phyloP scores from a whole-genome alignment of 2,888 invertebrate genomes.

The Adelphocoris suturalis region DNA sequence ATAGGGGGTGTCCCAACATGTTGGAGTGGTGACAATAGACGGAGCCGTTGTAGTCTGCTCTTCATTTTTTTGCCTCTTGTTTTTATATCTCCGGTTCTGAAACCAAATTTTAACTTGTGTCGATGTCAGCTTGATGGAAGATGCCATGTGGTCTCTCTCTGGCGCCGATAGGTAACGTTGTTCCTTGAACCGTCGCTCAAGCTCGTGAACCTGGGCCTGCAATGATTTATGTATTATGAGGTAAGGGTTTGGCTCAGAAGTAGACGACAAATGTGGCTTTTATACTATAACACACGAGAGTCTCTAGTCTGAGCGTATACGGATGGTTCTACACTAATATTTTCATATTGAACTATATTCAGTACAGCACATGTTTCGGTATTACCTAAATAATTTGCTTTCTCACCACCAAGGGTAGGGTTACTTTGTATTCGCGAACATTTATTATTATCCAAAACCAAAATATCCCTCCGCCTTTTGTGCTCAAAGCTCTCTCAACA shows the following conservation, averaged over 20 bases:
- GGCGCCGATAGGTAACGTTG: slow-evolving; percentile 98
- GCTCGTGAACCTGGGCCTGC: slow-evolving; percentile 90
- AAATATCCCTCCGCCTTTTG: too few relatives aligned
- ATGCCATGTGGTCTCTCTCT: slow-evolving; percentile 96
- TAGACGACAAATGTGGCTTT: not conserved
- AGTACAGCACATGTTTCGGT: too few relatives aligned
- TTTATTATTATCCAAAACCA: too few relatives aligned
- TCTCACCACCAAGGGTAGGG: too few relatives aligned
- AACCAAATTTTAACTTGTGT: slow-evolving; percentile 99
- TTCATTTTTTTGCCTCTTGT: slow-evolving; percentile 70
- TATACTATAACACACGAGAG: too few relatives aligned
- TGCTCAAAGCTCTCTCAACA: too few relatives aligned
- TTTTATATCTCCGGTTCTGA: slow-evolving; percentile 88
- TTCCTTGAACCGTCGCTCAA: slow-evolving; percentile 97
- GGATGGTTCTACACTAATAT: too few relatives aligned
- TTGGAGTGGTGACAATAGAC: not conserved
- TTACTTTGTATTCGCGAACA: too few relatives aligned
- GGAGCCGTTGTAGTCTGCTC: slow-evolving; percentile 42
- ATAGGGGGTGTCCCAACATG: slow-evolving; percentile 50
- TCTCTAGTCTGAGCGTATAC: too few relatives aligned
- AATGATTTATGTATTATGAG: not conserved
- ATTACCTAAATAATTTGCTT: too few relatives aligned
- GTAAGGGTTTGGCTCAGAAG: not conserved
- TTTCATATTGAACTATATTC: too few relatives aligned
- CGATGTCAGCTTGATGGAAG: slow-evolving; percentile 95